A percentile compares a stretch with the other conserved stretches of the same genome.
Conservation (phyloP, 2,113 vertebrate species). For the Chrysochloris asiatica region DNA sequence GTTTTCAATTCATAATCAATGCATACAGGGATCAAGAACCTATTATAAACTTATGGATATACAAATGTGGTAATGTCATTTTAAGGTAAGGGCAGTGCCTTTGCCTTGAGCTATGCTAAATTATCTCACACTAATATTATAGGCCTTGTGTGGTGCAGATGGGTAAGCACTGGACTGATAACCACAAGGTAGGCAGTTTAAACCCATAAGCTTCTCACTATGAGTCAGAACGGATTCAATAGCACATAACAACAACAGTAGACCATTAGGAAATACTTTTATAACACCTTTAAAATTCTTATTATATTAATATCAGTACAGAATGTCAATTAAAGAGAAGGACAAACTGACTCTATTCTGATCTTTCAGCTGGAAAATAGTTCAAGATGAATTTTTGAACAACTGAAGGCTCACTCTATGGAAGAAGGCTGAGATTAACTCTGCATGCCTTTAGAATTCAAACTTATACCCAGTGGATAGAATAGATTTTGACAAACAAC, state of each 20-base stretch:
- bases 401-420: neutral
- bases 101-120: neutral
- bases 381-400: constrained; percentile 8
- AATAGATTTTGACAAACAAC: constrained; percentile 17
- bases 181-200: too few species aligned
- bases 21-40: neutral
- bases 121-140: neutral
- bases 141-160: too few species aligned
- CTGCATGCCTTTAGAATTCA: neutral
- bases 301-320: neutral
- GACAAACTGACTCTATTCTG: neutral
- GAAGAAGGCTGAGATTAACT: constrained; percentile 35
- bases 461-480: neutral
- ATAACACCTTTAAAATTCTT: constrained; percentile 16
- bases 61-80: neutral
- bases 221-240: too few species aligned
- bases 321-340: neutral
- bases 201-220: too few species aligned
- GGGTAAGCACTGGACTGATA: too few species aligned
- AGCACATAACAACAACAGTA: too few species aligned
- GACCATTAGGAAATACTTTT: neutral
- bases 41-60: neutral
- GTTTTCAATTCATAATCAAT: constrained; percentile 25
- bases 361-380: constrained; percentile 26
- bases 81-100: neutral